These are phyloP conservation scores for Cuculus canorus DNA, from an alignment of 2,797 vertebrate species.

Conservation along the genomic window DNA sequence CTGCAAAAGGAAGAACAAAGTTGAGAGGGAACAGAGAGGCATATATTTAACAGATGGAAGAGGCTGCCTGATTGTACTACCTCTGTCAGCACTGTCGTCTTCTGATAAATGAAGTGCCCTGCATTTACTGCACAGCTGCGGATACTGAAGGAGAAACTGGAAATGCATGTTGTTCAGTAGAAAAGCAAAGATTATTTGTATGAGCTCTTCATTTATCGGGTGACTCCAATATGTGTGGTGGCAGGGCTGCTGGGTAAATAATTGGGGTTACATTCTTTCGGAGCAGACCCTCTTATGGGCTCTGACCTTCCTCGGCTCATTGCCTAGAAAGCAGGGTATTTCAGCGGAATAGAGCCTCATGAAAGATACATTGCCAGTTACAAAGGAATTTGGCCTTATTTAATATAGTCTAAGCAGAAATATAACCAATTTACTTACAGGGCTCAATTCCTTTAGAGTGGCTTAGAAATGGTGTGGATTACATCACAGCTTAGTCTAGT, in stretches of 20 bases:
- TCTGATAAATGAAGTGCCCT: constrained; percentile 15
- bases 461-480: not conserved
- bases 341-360: not conserved
- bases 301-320: not conserved
- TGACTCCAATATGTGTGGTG: not conserved
- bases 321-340: constrained; percentile 10
- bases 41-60: constrained; percentile 12
- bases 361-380: constrained; percentile 4
- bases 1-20: not conserved
- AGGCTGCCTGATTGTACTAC: constrained; percentile 14
- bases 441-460: not conserved
- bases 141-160: not conserved
- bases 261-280: not conserved
- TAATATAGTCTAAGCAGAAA: constrained; percentile 11
- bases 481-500: not conserved
- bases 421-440: not conserved
- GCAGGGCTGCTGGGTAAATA: not conserved
- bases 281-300: not conserved
- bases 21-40: not conserved
- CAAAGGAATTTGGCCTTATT: constrained; percentile 11
- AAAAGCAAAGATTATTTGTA: constrained; percentile 33
- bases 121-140: constrained; percentile 29
- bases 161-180: not conserved
- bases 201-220: not conserved
- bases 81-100: constrained; percentile 8